Base-by-base conservation (phyloP, 53 echinoderm and acorn worm genomes). In the Patiria pectinifera region DNA sequence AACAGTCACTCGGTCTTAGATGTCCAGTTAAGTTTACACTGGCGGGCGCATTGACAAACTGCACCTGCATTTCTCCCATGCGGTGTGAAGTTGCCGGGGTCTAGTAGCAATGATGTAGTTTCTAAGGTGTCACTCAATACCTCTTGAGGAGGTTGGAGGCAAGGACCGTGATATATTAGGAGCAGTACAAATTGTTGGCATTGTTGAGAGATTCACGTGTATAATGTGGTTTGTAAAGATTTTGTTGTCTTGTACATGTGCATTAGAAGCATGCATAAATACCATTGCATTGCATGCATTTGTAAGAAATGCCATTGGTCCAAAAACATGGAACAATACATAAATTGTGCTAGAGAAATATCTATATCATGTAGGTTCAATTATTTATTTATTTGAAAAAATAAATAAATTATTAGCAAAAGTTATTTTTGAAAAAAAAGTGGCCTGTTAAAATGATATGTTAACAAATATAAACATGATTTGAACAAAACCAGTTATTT, bases 1-100 rank as follows among this genome's bases (percentile, higher is more conserved):
- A 75, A 72, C 76, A 24, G 86, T 49, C 71, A 24, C 12, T 71
- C 85, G 11, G 46, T 44, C 45, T 21, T 85, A 35, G 15, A 66
- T 66, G 66, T 16, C 66, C 24, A 35, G 66, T 69, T 66, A 69
- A 77, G 87, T 60, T 87, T 87, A 87, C 59, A 60, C 87, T 25
- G 61, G 44, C 61, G 76, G 60, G 62, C 49, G 21, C 77, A 18
- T 77, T 87, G 87, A 87, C 59, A 61, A 78, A 59, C 59, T 77
- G 76, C 87, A 87, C 87, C 87, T 87, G 87, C 61, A 25, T 87
- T 87, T 59, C 72, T 61, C 78, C 71, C 18, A n/a, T 5, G 58
- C 22, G 48, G 72, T 86, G 48, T 86, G 53, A 86, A 48, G 21
- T 49, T 86, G 72, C 75, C 48, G 13, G 46, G 49, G 70, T 14